phyloP scores from a whole-genome alignment of 2,113 vertebrate species.

The Apaloderma vittatum region DNA sequence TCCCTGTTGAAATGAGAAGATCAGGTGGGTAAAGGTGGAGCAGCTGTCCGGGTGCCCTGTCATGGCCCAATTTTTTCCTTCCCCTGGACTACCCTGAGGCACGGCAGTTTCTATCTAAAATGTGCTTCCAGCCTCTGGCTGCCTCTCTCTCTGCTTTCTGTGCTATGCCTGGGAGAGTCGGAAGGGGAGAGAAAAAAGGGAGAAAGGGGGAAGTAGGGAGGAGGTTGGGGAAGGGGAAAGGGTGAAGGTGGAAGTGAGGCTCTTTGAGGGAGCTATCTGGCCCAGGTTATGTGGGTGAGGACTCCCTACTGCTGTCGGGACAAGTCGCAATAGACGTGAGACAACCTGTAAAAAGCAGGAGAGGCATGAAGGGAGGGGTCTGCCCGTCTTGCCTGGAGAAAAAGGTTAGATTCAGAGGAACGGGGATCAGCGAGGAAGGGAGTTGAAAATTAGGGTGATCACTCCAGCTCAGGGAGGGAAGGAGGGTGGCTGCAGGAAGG shows the following conservation, averaged over 20 bases:
- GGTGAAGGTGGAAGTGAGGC: neutral
- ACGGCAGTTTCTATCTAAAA: neutral
- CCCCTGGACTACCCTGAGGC: neutral
- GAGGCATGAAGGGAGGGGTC: rapidly evolving
- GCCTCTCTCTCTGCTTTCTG: neutral
- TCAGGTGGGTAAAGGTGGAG: rapidly evolving
- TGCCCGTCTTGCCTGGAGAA: neutral
- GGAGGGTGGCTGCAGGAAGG: too few relatives aligned
- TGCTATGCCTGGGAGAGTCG: rapidly evolving
- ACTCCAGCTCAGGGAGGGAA: neutral
- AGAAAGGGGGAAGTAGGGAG: neutral
- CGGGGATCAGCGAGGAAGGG: rapidly evolving
- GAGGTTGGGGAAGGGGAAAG: neutral
- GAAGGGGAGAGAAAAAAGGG: neutral
- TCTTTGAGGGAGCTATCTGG: neutral
- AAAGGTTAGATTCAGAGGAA: neutral
- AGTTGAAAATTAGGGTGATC: neutral
- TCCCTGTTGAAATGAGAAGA: neutral
- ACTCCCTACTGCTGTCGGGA: neutral
- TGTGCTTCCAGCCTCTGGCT: too few relatives aligned
- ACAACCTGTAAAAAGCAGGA: rapidly evolving
- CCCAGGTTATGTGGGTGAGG: rapidly evolving
- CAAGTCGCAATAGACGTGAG: neutral
- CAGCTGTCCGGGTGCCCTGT: neutral
- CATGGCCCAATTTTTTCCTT: rapidly evolving